These are phyloP conservation scores for Mimumesa dahlbomi DNA, from an alignment of 2,888 invertebrate genomes.

Conservation along the genomic window DNA sequence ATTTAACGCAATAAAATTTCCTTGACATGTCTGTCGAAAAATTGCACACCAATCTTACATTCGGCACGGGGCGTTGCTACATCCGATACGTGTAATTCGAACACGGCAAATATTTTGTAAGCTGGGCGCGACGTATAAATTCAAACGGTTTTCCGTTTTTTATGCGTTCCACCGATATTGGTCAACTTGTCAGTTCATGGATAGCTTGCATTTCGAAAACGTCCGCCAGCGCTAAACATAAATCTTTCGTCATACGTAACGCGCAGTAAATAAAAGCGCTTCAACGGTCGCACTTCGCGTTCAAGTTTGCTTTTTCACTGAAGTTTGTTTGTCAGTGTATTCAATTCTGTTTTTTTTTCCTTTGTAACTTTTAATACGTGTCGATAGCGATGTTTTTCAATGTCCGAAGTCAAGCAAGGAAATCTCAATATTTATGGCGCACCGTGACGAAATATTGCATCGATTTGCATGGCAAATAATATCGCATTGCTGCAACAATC, in stretches of 20 bases:
- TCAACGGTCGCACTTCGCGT: conserved; percentile 1
- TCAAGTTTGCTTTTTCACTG: background rate
- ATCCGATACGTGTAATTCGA: conserved; percentile 6
- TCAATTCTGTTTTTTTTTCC: background rate
- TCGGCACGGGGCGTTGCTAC: background rate
- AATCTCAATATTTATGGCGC: background rate
- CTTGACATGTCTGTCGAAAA: too few species aligned
- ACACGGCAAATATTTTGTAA: background rate
- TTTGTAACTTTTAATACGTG: background rate
- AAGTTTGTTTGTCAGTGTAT: conserved; percentile 7
- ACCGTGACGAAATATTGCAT: background rate
- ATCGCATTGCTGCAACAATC: too few species aligned
- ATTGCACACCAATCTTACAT: background rate
- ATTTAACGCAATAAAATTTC: too few species aligned
- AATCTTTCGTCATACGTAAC: conserved; percentile 19
- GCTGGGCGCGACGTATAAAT: conserved; percentile 10
- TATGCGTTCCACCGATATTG: background rate
- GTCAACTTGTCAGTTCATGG: conserved; percentile 17
- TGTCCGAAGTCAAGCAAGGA: background rate
- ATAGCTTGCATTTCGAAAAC: conserved; percentile 10
- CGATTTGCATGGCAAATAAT: too few species aligned
- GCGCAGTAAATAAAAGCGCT: conserved; percentile 10
- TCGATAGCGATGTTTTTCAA: background rate
- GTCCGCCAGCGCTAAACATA: background rate
- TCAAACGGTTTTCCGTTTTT: background rate